Evolutionary conservation across 2,113 vertebrate species (phyloP), one percentile per base, ranked within the genome.

Genomic region (Erythrocercus mccallii): DNA sequence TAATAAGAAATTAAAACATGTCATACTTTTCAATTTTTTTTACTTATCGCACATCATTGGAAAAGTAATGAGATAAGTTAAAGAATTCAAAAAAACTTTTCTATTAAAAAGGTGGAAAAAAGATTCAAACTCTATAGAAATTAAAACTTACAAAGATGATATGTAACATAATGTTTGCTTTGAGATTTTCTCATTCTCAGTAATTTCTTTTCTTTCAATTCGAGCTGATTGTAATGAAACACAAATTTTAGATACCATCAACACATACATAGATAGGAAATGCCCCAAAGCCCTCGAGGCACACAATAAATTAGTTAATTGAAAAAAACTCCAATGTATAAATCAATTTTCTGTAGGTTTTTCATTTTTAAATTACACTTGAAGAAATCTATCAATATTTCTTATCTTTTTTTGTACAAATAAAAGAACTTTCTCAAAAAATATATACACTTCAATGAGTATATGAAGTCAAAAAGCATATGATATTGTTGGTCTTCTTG

Each of bases 221-320:
- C 2, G 4, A 91, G 48, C 19, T 44, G 28, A 64, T 94, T 96
- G 78, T 91, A 97, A 91, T 66, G 42, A 90, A 97, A 79, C 54
- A 30, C 44, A n/a, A 33, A 30, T 74, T 81, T 74, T 50, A 90
- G 18, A 77, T 88, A 69, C 72, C 60, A 35, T 73, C 65, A 74
- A 69, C 57, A 60, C 7, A 60, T n/a, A 47, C 15, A 66, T 10
- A 68, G n/a, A 83, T 93, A 85, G 81, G 66, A 84, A 96, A 68
- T 92, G 28, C 58, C 35, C 35, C 40, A 48, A 88, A 68, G 22
- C 47, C 83, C 94, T 21, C 51, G 19, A 73, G 83, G 64, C 53
- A 84, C 47, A 38, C 38, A 62, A 53, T 92, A 96, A 95, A 79
- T 19, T 23, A 81, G 33, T 9, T 80, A 82, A 92, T 79, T 71